These are phyloP conservation scores for Megaleporinus macrocephalus DNA, from an alignment of 2,113 vertebrate species.

Conservation along the genomic window DNA sequence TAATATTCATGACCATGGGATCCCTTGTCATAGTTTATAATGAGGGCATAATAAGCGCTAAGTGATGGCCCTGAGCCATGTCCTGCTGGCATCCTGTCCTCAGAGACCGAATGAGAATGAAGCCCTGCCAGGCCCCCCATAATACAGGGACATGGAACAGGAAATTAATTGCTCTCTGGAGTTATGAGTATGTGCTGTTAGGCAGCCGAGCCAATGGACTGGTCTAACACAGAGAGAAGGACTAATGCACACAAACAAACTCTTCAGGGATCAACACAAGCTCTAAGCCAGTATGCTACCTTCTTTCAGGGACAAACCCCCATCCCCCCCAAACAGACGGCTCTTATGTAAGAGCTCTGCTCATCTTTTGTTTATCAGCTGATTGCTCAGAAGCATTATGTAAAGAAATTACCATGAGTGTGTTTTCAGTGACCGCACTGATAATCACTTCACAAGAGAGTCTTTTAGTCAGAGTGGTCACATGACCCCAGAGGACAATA, in stretches of 20 bases:
- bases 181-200: conserved; percentile 25
- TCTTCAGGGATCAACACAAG: conserved; percentile 24
- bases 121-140: conserved; percentile 23
- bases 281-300: conserved; percentile 40
- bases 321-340: conserved; percentile 56
- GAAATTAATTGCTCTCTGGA: conserved; percentile 43
- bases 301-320: conserved; percentile 58
- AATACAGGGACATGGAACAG: conserved; percentile 29
- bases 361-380: conserved; percentile 63
- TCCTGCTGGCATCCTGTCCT: conserved; percentile 37
- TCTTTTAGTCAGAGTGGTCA: conserved; percentile 9
- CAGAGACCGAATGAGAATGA: conserved; percentile 28
- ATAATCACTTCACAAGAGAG: conserved; percentile 15
- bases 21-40: conserved; percentile 17
- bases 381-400: conserved; percentile 60
- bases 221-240: conserved; percentile 48
- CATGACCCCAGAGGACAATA: neutral
- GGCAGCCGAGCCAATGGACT: neutral
- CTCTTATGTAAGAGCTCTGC: conserved; percentile 65
- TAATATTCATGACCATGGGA: neutral
- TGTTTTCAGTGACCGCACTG: conserved; percentile 42
- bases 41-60: conserved; percentile 18
- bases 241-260: conserved; percentile 26
- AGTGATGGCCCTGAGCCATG: neutral
- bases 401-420: conserved; percentile 38